Conservation (phyloP, 2,888 invertebrate genomes). For the Thera obeliscata region DNA sequence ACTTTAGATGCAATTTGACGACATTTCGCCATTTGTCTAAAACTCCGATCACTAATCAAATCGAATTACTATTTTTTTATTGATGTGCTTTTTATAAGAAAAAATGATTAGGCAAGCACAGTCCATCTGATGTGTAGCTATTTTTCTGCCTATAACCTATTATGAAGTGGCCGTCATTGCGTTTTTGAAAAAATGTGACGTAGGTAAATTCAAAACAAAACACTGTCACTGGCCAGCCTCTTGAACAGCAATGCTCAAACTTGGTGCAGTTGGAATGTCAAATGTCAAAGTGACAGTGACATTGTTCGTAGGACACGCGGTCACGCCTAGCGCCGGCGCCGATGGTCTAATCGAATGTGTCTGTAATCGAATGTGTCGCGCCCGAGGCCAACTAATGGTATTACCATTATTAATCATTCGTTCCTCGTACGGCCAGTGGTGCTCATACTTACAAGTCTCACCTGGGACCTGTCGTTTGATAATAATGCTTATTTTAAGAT, state of each 20-base stretch:
- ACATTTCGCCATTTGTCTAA: too few relatives aligned
- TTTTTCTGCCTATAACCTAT: too few relatives aligned
- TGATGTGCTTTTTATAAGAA: too few relatives aligned
- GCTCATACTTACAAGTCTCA: conserved; percentile 49
- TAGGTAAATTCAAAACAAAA: too few relatives aligned
- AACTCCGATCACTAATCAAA: too few relatives aligned
- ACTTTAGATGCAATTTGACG: neutral
- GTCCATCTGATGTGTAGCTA: too few relatives aligned
- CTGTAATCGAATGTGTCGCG: conserved; percentile 64
- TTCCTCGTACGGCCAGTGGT: conserved; percentile 62
- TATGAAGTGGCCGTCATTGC: too few relatives aligned
- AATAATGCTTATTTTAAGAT: neutral
- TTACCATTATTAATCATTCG: conserved; percentile 81
- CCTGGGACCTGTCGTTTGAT: neutral
- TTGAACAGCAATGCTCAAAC: neutral
- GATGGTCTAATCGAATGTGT: conserved; percentile 43
- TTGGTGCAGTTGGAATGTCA: conserved; percentile 6
- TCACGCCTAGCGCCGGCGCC: conserved; percentile 34
- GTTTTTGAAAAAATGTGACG: too few relatives aligned
- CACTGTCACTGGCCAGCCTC: too few relatives aligned
- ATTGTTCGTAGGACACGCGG: conserved; percentile 13
- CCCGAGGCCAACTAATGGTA: conserved; percentile 67
- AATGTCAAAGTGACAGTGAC: conserved; percentile 24
- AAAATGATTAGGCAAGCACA: too few relatives aligned
- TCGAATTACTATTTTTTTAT: too few relatives aligned